Conservation (phyloP, 2,797 vertebrate genomes). For the Periophthalmus magnuspinnatus region DNA sequence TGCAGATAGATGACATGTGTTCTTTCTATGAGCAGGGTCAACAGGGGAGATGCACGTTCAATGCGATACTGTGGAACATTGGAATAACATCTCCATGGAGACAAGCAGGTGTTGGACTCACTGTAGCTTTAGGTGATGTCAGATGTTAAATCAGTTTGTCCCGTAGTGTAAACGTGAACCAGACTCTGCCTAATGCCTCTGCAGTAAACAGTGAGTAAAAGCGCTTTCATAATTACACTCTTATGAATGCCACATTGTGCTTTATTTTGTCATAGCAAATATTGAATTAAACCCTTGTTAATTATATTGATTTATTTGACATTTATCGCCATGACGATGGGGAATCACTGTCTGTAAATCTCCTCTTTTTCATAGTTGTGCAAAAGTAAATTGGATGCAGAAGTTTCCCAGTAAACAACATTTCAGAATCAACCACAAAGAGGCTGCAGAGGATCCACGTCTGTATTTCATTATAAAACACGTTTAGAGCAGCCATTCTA, state of each 20-base stretch:
- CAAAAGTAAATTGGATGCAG: conserved; percentile 2
- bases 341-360: background rate
- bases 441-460: background rate
- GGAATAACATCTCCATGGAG: no score
- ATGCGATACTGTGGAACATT: no score
- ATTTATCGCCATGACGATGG: background rate
- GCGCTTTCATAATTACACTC: no score
- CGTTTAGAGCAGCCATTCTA: background rate
- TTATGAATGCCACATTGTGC: background rate
- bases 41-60: no score
- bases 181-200: no score
- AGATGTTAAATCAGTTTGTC: no score
- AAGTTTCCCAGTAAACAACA: background rate
- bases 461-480: background rate
- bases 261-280: background rate
- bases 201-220: no score
- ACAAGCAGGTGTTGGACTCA: no score
- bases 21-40: no score
- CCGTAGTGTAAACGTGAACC: no score
- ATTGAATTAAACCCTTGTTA: background rate
- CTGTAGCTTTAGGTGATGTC: no score
- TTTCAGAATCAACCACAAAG: background rate
- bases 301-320: background rate
- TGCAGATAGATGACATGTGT: no score
- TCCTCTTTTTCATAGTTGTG: background rate